Base-by-base conservation (phyloP, 1,140 invertebrate species). In the Polyergus mexicanus region DNA sequence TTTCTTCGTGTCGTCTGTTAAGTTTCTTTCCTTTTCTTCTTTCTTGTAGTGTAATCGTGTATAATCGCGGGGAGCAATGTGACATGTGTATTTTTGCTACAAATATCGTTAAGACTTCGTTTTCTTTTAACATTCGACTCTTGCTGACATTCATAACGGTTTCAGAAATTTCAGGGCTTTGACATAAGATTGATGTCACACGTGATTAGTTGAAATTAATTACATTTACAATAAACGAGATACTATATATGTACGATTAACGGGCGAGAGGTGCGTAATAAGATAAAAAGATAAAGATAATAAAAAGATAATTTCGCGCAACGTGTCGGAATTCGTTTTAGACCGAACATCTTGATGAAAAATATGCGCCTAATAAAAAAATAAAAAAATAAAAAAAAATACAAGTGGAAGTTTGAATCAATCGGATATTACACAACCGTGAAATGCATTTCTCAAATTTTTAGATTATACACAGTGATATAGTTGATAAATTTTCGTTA, bases 31-130 rank as follows among this genome's bases (percentile, higher is more conserved):
- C n/a, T 74, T 56, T 86, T 72, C 68, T 68, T 87, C 89, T 74
- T 74, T 22, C n/a, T 58, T 68, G 54, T 84, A 75, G 84, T 83
- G 76, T 86, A 75, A 84, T 35, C 78, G 78, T 77, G 78, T 87
- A 80, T 51, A 63, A 84, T 87, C 78, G 88, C 86, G 83, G 58
- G 78, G 84, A 89, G 87, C 75, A 83, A 81, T 62, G 85, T 84
- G 89, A 86, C 88, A 76, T 89, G 85, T 90, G 87, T 90, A 90
- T 90, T 90, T 90, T 90, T 90, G 89, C 89, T 90, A 89, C 89
- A 90, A 89, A 87, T 90, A 89, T 89, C 89, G 74, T 89, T 86
- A 76, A 85, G 85, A 86, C 69, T 84, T 77, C 11, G 78, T 75
- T 83, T 72, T 77, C 28, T 83, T 72, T 47, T 28, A 77, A 80